Conservation (phyloP, 2,113 vertebrate species). For the Aphyosemion australe region DNA sequence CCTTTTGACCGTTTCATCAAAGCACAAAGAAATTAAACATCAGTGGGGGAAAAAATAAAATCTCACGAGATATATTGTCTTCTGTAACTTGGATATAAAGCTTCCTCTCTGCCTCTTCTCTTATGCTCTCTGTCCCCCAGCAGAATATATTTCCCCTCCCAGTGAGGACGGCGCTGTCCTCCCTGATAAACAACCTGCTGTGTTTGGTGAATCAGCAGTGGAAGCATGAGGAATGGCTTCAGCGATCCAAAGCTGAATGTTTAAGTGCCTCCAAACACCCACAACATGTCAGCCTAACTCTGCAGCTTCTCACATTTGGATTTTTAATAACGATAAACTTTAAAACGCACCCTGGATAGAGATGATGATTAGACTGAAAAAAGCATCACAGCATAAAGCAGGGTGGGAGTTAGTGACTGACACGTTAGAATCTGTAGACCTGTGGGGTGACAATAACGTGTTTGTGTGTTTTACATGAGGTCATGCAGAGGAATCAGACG, state of each 20-base stretch:
- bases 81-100: constrained; percentile 25
- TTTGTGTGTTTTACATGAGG: no score
- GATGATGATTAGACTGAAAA: no score
- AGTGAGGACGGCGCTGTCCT: constrained; percentile 50
- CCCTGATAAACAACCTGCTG: constrained; percentile 62
- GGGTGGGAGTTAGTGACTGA: no score
- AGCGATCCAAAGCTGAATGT: constrained; percentile 45
- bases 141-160: constrained; percentile 48
- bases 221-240: constrained; percentile 51
- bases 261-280: constrained; percentile 20
- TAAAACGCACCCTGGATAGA: no score
- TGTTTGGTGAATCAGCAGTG: constrained; percentile 70
- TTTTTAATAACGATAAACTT: neutral
- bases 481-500: neutral
- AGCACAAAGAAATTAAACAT: constrained; percentile 2
- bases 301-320: neutral
- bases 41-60: neutral
- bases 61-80: constrained; percentile 18
- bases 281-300: constrained; percentile 14
- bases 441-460: no score
- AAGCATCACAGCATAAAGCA: no score
- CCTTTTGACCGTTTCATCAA: no score
- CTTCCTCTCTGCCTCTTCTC: constrained; percentile 21
- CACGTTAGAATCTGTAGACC: no score
- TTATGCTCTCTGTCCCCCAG: constrained; percentile 22